These are phyloP conservation scores for Syndactyla subalaris DNA, from an alignment of 2,797 vertebrate species.

Conservation along the genomic window DNA sequence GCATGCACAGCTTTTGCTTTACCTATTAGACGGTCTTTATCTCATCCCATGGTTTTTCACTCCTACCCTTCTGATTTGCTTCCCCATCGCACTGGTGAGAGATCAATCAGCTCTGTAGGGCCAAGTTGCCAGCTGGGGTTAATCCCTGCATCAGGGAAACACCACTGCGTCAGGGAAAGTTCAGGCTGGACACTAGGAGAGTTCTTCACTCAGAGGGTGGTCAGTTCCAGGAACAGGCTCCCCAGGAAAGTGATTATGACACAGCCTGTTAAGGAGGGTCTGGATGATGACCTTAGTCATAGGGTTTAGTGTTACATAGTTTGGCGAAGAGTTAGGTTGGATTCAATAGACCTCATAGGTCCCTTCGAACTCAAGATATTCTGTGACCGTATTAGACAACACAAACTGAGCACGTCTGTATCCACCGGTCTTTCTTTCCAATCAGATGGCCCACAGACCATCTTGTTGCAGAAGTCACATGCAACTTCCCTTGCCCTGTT, in stretches of 20 bases:
- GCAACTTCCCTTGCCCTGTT: neutral
- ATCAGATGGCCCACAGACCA: neutral
- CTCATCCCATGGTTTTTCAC: neutral
- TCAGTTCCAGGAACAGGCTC: neutral
- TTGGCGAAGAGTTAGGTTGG: neutral
- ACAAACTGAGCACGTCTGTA: neutral
- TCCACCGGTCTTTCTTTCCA: neutral
- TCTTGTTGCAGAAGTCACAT: neutral
- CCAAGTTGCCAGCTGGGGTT: neutral
- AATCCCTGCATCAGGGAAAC: neutral
- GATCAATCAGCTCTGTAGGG: neutral
- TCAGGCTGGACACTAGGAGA: neutral
- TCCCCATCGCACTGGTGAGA: neutral
- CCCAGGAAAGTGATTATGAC: accelerated
- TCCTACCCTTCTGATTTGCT: neutral
- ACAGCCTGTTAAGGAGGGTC: no score
- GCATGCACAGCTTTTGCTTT: neutral
- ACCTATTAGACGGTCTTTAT: neutral
- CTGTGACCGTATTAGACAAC: no score
- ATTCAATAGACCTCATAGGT: accelerated
- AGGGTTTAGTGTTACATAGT: neutral
- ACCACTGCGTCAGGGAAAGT: neutral
- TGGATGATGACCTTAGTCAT: neutral
- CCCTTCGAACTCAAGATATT: neutral
- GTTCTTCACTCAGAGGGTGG: neutral